Percentiles rank a stretch among this genome's conserved stretches.
phyloP scores from a whole-genome alignment of 1,140 invertebrate species.

The Drosophila nannoptera region DNA sequence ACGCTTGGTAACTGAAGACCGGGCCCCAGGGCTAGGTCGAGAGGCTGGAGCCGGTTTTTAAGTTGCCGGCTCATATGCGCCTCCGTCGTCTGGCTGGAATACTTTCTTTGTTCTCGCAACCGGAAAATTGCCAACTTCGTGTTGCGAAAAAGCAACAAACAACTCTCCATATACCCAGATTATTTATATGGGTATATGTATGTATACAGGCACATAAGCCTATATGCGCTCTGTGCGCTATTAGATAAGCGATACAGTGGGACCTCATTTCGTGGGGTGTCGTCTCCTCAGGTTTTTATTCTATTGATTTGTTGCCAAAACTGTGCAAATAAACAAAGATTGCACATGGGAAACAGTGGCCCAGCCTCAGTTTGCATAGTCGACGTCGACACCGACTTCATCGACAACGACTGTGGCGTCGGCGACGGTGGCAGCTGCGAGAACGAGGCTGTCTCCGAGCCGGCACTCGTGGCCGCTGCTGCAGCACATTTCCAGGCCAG shows the following conservation, averaged over 20 bases:
- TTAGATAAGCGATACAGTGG: not conserved
- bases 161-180: not conserved
- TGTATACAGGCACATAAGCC: conserved; percentile 1
- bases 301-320: conserved; percentile 45
- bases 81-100: conserved; percentile 45
- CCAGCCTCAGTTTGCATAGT: conserved; percentile 36
- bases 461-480: conserved; percentile 19
- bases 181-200: not conserved
- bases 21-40: conserved; percentile 30
- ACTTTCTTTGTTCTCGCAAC: conserved; percentile 70
- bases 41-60: conserved; percentile 46
- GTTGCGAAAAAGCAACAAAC: conserved; percentile 22
- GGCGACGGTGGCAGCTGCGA: not conserved
- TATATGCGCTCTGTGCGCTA: not conserved
- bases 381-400: not conserved
- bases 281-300: conserved; percentile 11
- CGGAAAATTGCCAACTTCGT: conserved; percentile 45
- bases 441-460: not conserved
- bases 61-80: conserved; percentile 28
- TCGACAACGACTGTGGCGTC: not conserved
- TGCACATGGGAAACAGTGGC: conserved; percentile 20
- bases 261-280: conserved; percentile 16
- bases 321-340: conserved; percentile 45
- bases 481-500: conserved; percentile 53
- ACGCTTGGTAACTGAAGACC: conserved; percentile 22